Evolutionary conservation across 2,888 invertebrate species (phyloP).

Genomic region (Cordilura impudica): DNA sequence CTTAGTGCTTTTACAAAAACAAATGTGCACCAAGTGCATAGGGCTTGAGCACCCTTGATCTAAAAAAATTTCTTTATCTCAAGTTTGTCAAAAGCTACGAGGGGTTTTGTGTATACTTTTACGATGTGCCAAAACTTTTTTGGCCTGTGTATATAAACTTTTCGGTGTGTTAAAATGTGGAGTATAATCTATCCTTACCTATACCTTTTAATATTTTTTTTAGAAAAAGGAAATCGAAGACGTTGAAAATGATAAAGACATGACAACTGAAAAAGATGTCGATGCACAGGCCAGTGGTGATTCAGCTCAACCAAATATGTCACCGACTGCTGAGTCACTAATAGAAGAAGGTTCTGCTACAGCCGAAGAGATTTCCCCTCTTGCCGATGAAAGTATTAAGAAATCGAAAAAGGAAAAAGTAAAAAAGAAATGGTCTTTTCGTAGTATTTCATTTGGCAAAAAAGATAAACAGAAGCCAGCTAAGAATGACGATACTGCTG

Average conservation of each 20-base stretch:
- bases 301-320: constrained; percentile 48
- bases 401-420: constrained; percentile 85
- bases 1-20: too few relatives aligned
- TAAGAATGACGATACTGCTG: constrained; percentile 81
- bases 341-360: constrained; percentile 66
- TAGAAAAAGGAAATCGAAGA: constrained; percentile 81
- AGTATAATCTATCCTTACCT: too few relatives aligned
- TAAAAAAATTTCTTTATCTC: too few relatives aligned
- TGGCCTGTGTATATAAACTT: too few relatives aligned
- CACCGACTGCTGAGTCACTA: constrained; percentile 9
- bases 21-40: too few relatives aligned
- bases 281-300: constrained; percentile 64
- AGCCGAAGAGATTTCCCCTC: constrained; percentile 72
- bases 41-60: too few relatives aligned
- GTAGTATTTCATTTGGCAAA: constrained; percentile 91
- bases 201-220: constrained; percentile 62
- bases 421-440: constrained; percentile 94
- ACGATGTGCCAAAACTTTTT: too few relatives aligned
- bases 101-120: too few relatives aligned
- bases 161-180: too few relatives aligned
- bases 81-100: too few relatives aligned
- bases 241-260: constrained; percentile 84
- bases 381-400: constrained; percentile 78
- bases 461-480: constrained; percentile 92
- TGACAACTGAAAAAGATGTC: constrained; percentile 81